These are phyloP conservation scores for Parauchenoglanis punctatus DNA, from an alignment of 2,797 vertebrate genomes.

Conservation along the genomic window DNA sequence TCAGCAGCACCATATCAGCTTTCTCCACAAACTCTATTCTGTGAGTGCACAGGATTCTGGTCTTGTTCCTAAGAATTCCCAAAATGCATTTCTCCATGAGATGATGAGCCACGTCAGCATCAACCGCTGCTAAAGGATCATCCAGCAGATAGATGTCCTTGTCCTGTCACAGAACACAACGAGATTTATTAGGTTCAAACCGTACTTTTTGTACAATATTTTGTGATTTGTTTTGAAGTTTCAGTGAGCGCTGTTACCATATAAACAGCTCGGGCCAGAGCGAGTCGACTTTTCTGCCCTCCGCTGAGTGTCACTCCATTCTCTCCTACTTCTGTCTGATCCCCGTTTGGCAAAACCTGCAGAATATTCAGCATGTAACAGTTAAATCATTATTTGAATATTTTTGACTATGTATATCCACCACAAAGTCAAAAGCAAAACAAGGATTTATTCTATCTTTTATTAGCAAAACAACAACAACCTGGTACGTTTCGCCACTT, in stretches of 20 bases:
- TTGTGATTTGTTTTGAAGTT: background rate
- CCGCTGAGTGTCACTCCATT: slow-evolving; percentile 94
- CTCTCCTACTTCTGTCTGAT: slow-evolving; percentile 95
- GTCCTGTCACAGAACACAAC: slow-evolving; percentile 71
- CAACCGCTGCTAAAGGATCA: slow-evolving; percentile 94
- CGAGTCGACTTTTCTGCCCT: slow-evolving; percentile 93
- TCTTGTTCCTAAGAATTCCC: slow-evolving; percentile 83
- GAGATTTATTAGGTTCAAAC: background rate
- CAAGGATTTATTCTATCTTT: background rate
- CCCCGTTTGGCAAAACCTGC: slow-evolving; percentile 87
- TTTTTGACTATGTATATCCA: background rate
- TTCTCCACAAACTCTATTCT: slow-evolving; percentile 85
- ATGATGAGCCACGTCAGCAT: slow-evolving; percentile 88
- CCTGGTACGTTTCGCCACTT: background rate
- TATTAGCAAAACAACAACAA: background rate
- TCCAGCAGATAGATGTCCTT: slow-evolving; percentile 95
- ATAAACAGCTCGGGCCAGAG: slow-evolving; percentile 91
- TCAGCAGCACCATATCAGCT: slow-evolving; percentile 84
- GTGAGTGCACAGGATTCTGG: slow-evolving; percentile 94
- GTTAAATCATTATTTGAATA: background rate
- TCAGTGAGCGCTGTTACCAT: slow-evolving; percentile 76
- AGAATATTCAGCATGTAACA: slow-evolving; percentile 2
- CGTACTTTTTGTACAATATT: background rate
- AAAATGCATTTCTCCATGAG: slow-evolving; percentile 89
- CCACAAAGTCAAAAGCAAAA: background rate